Evolutionary conservation across 2,888 invertebrate species (phyloP).

Genomic region (Stenchaetothrips biformis): DNA sequence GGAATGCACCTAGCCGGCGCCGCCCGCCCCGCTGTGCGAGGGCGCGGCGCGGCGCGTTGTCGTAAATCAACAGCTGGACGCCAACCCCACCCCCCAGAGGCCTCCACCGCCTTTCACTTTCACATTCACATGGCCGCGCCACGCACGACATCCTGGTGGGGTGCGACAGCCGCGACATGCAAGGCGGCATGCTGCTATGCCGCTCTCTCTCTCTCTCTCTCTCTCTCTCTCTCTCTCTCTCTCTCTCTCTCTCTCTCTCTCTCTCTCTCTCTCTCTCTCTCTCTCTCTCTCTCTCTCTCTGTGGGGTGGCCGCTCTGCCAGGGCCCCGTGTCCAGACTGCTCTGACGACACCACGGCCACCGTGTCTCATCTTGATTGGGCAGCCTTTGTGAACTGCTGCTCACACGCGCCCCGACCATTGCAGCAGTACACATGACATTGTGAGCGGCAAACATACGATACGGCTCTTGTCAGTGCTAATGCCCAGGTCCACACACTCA

Average conservation of each 20-base stretch:
- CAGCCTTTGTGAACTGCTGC: no score
- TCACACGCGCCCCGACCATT: no score
- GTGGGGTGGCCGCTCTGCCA: background rate
- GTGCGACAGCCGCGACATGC: no score
- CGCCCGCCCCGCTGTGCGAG: no score
- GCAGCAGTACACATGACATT: no score
- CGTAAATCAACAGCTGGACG: constrained; percentile 22
- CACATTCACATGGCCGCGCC: background rate
- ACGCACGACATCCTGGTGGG: no score
- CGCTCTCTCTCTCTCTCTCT: no score
- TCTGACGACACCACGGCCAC: background rate
- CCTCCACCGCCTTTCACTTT: background rate
- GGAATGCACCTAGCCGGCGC: no score
- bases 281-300: background rate
- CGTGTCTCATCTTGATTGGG: background rate
- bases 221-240: background rate
- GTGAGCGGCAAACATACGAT: no score
- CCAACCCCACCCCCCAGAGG: background rate
- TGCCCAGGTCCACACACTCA: no score
- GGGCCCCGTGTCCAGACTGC: background rate
- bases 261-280: background rate
- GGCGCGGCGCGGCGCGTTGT: background rate
- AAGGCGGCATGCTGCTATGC: background rate
- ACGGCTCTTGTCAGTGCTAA: no score
- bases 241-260: background rate